Conservation (phyloP, 1,140 invertebrate species). For the Hycleus cichorii region DNA sequence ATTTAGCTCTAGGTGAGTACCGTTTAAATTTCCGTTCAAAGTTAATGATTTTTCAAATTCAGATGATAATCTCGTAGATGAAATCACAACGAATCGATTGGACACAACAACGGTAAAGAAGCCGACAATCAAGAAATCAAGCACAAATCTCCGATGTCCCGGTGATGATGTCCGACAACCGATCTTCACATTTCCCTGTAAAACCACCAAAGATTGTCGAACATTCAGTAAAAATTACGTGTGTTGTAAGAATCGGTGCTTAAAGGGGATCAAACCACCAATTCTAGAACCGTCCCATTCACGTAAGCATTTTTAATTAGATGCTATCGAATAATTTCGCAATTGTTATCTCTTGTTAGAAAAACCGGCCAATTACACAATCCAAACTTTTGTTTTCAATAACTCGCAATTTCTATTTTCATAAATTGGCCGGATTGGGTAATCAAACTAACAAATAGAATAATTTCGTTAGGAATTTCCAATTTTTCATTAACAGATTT, state of each 20-base stretch:
- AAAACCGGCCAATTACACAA: background rate
- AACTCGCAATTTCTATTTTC: background rate
- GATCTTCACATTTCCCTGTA: slow-evolving; percentile 26
- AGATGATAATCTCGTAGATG: background rate
- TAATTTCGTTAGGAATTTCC: too few species aligned
- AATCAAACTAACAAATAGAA: too few species aligned
- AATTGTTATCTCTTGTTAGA: background rate
- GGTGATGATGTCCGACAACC: slow-evolving; percentile 16
- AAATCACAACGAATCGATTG: background rate
- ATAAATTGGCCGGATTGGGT: background rate
- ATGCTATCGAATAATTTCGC: slow-evolving; percentile 3
- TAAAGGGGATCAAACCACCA: slow-evolving; percentile 50
- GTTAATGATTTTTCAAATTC: background rate
- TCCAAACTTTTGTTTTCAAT: slow-evolving; percentile 1
- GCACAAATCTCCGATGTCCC: slow-evolving; percentile 19
- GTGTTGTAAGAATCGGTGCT: slow-evolving; percentile 44
- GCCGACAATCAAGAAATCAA: background rate
- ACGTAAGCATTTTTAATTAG: slow-evolving; percentile 41
- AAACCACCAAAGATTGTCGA: slow-evolving; percentile 23
- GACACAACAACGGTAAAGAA: background rate
- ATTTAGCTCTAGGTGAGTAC: too few species aligned
- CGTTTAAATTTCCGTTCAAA: background rate
- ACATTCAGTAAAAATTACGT: slow-evolving; percentile 20
- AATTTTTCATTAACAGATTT: too few species aligned
- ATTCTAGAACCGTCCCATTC: slow-evolving; percentile 46